Evolutionary conservation across 2,113 vertebrate species (phyloP).

Genomic region (Lophochroa leadbeateri): DNA sequence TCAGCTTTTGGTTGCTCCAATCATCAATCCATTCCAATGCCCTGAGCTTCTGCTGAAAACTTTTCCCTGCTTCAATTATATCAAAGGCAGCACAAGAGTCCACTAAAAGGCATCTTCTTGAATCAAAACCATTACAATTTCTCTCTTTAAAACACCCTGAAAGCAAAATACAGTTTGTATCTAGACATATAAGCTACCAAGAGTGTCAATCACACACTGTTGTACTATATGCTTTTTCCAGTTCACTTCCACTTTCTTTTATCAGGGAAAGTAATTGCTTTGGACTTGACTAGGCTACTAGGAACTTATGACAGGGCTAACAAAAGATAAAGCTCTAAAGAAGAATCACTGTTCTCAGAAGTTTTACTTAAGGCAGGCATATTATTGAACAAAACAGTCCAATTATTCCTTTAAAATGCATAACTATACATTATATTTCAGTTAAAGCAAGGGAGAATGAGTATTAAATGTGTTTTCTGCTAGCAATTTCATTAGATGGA

Average conservation of each 20-base stretch:
- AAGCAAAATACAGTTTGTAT: neutral
- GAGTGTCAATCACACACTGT: neutral
- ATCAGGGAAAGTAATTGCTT: slow-evolving; percentile 34
- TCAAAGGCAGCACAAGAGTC: neutral
- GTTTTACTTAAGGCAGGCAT: neutral
- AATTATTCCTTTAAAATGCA: neutral
- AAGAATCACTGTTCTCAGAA: neutral
- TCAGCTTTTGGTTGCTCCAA: slow-evolving; percentile 22
- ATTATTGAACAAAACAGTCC: neutral
- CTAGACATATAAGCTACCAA: neutral
- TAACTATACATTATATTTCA: neutral
- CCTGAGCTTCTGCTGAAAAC: slow-evolving; percentile 5
- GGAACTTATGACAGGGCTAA: slow-evolving; percentile 4
- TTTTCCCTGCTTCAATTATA: neutral
- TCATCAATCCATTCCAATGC: neutral
- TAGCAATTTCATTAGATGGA: neutral
- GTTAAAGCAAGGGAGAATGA: neutral
- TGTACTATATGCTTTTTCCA: neutral
- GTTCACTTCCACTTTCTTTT: slow-evolving; percentile 1
- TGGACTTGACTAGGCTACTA: slow-evolving; percentile 35
- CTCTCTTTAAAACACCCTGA: neutral
- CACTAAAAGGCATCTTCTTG: neutral
- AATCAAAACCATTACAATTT: neutral
- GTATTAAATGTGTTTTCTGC: neutral
- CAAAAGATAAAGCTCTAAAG: slow-evolving; percentile 38